A percentile compares a stretch with the other conserved stretches of the same genome.
These are phyloP conservation scores for Masticophis lateralis DNA, from an alignment of 2,797 vertebrate species.

Conservation along the genomic window DNA sequence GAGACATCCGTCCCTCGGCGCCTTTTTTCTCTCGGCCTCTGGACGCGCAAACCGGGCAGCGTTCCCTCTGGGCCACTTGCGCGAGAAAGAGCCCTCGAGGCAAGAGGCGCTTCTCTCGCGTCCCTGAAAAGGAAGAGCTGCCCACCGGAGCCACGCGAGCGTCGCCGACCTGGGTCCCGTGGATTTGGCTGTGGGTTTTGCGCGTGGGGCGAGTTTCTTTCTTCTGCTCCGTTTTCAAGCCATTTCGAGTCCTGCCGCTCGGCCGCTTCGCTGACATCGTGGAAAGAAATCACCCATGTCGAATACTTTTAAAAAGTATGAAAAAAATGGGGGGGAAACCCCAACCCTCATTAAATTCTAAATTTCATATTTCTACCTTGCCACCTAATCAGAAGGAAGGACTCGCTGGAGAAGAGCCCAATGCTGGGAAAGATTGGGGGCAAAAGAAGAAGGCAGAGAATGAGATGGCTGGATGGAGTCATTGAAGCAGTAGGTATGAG, in stretches of 20 bases:
- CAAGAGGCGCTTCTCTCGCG: not conserved
- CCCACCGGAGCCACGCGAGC: not conserved
- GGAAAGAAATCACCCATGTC: not conserved
- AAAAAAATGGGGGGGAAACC: fast-evolving
- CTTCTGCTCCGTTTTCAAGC: not conserved
- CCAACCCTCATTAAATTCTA: not conserved
- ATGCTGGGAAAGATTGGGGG: too few species aligned
- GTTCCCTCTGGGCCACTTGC: not conserved
- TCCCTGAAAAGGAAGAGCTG: not conserved
- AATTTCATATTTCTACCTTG: not conserved
- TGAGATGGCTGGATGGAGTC: too few species aligned
- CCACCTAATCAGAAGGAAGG: too few species aligned
- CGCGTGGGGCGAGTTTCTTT: not conserved
- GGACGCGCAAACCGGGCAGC: not conserved
- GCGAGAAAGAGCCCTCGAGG: not conserved
- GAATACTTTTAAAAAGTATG: not conserved
- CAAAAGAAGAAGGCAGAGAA: too few species aligned
- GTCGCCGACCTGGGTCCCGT: not conserved
- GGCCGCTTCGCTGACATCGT: not conserved
- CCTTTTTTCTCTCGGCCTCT: not conserved
- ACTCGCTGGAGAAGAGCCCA: too few species aligned
- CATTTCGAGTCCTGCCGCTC: not conserved
- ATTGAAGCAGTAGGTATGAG: too few species aligned
- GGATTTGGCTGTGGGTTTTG: not conserved
- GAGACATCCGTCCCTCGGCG: not conserved